These are phyloP conservation scores for Megaleporinus macrocephalus DNA, from an alignment of 2,113 vertebrate species.

Conservation along the genomic window DNA sequence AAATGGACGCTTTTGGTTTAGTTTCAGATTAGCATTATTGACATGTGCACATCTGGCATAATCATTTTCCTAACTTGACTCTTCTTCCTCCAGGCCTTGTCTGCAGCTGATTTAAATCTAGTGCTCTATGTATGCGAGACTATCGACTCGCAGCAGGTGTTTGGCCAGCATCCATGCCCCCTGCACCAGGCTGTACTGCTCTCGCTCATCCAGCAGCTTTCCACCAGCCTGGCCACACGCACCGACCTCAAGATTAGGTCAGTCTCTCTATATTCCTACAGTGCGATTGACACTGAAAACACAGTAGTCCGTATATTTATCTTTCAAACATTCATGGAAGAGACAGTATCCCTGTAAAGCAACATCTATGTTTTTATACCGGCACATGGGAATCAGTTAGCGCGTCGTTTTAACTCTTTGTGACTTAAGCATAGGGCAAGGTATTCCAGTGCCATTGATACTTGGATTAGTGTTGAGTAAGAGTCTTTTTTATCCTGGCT, in stretches of 20 bases:
- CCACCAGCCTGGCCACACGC: slow-evolving; percentile 90
- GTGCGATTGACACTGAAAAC: not conserved
- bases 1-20: too few species aligned
- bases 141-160: slow-evolving; percentile 94
- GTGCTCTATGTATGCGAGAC: slow-evolving; percentile 97
- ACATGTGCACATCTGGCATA: too few species aligned
- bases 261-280: slow-evolving; percentile 14
- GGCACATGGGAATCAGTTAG: too few species aligned
- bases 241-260: slow-evolving; percentile 96
- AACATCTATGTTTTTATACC: not conserved
- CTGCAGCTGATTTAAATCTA: slow-evolving; percentile 94
- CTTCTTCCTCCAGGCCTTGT: slow-evolving; percentile 84
- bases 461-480: not conserved
- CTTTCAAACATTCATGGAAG: not conserved
- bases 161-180: slow-evolving; percentile 90
- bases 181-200: slow-evolving; percentile 96
- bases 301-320: too few species aligned
- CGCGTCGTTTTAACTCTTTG: not conserved
- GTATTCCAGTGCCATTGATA: not conserved
- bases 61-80: too few species aligned
- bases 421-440: not conserved
- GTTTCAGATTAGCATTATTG: too few species aligned
- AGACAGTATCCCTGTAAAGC: too few species aligned
- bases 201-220: slow-evolving; percentile 97
- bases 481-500: not conserved